A percentile compares a stretch with the other conserved stretches of the same genome.
Conservation (phyloP, 2,888 invertebrate species). For the Cryptus armator region DNA sequence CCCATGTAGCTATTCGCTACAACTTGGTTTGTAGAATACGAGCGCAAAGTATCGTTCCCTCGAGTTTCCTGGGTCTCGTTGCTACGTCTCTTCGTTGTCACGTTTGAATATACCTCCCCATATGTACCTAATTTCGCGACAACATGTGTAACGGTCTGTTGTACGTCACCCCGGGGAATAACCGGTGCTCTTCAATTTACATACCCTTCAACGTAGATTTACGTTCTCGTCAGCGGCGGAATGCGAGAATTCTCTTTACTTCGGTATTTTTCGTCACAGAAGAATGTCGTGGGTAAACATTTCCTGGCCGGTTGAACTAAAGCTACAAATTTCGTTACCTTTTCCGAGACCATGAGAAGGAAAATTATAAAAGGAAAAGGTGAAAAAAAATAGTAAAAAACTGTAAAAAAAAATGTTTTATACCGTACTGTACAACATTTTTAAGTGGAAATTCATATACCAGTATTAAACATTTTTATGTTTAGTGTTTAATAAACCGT, state of each 20-base stretch:
- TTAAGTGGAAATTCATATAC: no score
- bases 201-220: not conserved
- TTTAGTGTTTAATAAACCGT: no score
- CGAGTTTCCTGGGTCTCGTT: not conserved
- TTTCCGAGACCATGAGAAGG: no score
- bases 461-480: no score
- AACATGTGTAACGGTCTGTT: not conserved
- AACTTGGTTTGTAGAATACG: constrained; percentile 11
- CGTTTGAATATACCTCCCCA: not conserved
- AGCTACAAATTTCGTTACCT: no score
- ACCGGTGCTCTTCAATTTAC: not conserved
- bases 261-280: not conserved
- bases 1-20: constrained; percentile 4
- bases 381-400: no score
- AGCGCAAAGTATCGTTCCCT: not conserved
- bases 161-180: not conserved
- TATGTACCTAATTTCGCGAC: constrained; percentile 1
- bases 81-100: not conserved
- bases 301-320: not conserved
- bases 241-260: not conserved
- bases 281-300: not conserved
- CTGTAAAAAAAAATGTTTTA: no score
- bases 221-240: not conserved
- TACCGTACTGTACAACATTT: no score
- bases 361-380: no score